These are phyloP conservation scores for Caenorhabditis sp. DNA, from an alignment of 2,888 invertebrate genomes.

Conservation along the genomic window DNA sequence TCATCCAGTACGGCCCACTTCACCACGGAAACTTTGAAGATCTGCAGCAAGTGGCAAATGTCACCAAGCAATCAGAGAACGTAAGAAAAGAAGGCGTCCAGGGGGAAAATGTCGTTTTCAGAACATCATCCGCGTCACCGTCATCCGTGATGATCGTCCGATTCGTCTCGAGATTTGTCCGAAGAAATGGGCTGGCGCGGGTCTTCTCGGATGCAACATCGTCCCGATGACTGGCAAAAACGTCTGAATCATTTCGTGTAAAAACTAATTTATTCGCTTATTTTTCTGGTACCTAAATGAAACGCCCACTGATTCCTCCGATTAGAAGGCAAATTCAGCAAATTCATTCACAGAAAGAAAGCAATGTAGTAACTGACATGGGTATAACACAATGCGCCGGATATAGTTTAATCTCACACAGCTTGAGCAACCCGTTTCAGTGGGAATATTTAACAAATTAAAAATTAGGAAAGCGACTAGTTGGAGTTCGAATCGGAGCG, in stretches of 20 bases:
- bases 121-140: slow-evolving; percentile 71
- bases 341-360: background rate
- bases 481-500: slow-evolving; percentile 32
- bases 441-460: background rate
- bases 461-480: slow-evolving; percentile 1
- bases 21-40: slow-evolving; percentile 71
- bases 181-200: slow-evolving; percentile 68
- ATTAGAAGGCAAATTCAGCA: too few species aligned
- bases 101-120: slow-evolving; percentile 43
- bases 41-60: slow-evolving; percentile 66
- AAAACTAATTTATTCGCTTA: slow-evolving; percentile 28
- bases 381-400: background rate
- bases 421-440: slow-evolving; percentile 1
- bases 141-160: slow-evolving; percentile 64
- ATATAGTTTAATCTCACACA: too few species aligned
- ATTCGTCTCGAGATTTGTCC: slow-evolving; percentile 70
- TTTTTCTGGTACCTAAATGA: too few species aligned
- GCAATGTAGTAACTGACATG: background rate
- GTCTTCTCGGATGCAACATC: slow-evolving; percentile 67
- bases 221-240: slow-evolving; percentile 42
- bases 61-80: slow-evolving; percentile 63
- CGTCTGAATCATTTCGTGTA: slow-evolving; percentile 8
- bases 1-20: slow-evolving; percentile 75
- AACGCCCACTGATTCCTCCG: background rate
- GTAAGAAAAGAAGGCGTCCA: slow-evolving; percentile 52